Percentiles rank a stretch among this genome's conserved stretches.
These are phyloP conservation scores for Echinops telfairi DNA, from an alignment of 2,113 vertebrate species.

Conservation along the genomic window DNA sequence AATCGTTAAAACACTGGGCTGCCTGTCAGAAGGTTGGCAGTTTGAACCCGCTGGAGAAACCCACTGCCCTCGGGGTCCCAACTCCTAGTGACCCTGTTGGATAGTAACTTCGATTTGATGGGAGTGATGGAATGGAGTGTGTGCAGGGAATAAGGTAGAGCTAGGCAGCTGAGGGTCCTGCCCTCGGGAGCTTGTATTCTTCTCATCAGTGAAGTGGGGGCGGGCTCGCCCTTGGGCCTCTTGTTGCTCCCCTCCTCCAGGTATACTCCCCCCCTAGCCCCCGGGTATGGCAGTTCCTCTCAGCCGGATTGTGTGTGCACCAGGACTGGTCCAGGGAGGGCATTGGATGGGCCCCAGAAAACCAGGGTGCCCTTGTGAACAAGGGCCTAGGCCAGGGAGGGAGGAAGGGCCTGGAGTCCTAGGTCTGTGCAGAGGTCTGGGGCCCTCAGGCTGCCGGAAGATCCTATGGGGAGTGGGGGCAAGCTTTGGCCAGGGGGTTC, in stretches of 20 bases:
- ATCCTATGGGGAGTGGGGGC: too few species aligned
- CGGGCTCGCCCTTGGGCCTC: fast-evolving
- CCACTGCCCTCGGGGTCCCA: too few species aligned
- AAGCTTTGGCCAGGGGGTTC: too few species aligned
- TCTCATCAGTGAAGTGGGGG: background rate
- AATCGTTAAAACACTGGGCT: background rate
- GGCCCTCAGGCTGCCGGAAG: too few species aligned
- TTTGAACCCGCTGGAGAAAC: background rate
- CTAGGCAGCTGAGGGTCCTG: background rate
- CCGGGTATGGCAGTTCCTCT: background rate
- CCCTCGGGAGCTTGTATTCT: fast-evolving
- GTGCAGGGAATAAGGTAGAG: background rate
- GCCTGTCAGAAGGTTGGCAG: background rate
- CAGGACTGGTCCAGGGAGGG: fast-evolving
- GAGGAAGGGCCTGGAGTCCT: background rate
- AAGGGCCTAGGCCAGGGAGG: background rate
- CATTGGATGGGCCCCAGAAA: fast-evolving
- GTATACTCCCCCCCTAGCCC: too few species aligned
- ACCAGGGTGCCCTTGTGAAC: background rate
- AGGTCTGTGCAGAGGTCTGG: background rate
- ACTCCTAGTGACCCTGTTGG: background rate
- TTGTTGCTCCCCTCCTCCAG: background rate
- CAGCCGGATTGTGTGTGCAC: background rate
- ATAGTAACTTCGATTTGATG: background rate
- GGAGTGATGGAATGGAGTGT: fast-evolving